phyloP scores from a whole-genome alignment of 2,888 invertebrate species.

The Ametastegia equiseti region DNA sequence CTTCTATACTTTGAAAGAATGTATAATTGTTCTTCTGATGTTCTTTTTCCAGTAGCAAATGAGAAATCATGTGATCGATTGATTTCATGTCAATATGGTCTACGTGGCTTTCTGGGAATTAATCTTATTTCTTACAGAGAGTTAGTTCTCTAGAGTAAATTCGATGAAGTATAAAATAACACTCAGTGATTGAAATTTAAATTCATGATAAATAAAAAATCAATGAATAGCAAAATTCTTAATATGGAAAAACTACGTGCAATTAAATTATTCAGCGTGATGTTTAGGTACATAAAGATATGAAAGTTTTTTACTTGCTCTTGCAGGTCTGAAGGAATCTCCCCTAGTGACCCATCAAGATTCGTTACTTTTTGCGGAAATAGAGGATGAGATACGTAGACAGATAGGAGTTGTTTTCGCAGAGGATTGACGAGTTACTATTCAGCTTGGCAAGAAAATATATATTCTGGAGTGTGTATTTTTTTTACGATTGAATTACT shows the following conservation, averaged over 20 bases:
- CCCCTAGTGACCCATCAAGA: conserved; percentile 83
- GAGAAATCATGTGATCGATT: neutral
- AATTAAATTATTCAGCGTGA: no score
- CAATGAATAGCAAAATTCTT: no score
- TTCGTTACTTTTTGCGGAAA: conserved; percentile 83
- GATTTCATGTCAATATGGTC: neutral
- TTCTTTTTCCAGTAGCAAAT: neutral
- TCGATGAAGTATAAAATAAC: no score
- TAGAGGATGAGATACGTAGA: conserved; percentile 85
- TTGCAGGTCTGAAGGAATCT: conserved; percentile 83
- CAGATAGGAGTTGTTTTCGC: conserved; percentile 83
- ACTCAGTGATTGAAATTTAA: no score
- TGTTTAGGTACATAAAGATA: neutral
- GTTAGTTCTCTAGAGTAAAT: no score
- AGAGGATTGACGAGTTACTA: conserved; percentile 72
- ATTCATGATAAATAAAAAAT: no score
- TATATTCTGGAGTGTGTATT: neutral
- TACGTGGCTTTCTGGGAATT: no score
- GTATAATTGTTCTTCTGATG: neutral
- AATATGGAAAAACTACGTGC: neutral
- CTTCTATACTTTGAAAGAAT: conserved; percentile 22
- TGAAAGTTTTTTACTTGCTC: conserved; percentile 57
- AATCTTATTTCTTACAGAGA: no score
- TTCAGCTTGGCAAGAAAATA: neutral
- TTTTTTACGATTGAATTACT: neutral